These are phyloP conservation scores for Antheraea assamensis DNA, from an alignment of 2,888 invertebrate genomes.

Conservation along the genomic window DNA sequence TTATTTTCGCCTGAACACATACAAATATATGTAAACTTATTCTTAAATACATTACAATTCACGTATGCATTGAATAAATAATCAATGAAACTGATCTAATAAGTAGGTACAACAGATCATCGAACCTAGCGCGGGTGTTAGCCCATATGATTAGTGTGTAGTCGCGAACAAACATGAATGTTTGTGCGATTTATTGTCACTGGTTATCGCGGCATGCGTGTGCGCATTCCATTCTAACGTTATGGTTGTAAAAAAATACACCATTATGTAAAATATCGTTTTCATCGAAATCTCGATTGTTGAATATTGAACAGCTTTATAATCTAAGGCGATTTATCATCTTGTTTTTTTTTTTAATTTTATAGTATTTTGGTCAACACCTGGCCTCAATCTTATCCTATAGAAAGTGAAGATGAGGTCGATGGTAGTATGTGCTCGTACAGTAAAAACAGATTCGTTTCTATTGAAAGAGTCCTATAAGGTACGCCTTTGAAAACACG, in stretches of 20 bases:
- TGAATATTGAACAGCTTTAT: constrained; percentile 3
- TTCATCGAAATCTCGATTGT: neutral
- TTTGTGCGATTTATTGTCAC: constrained; percentile 24
- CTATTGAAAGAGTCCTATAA: neutral
- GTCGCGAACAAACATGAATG: constrained; percentile 23
- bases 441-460: neutral
- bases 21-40: neutral
- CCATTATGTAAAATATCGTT: neutral
- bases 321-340: neutral
- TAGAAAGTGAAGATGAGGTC: constrained; percentile 1
- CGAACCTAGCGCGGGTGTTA: constrained; percentile 23
- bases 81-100: constrained; percentile 9
- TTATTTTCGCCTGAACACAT: neutral
- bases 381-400: neutral
- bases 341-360: neutral
- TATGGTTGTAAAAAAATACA: constrained; percentile 3
- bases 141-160: constrained; percentile 18
- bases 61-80: neutral
- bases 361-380: neutral
- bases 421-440: neutral
- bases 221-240: constrained; percentile 12
- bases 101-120: constrained; percentile 17
- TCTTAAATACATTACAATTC: neutral
- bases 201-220: constrained; percentile 20
- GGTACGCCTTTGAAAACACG: neutral